These are phyloP conservation scores for Pteropus rufus DNA, from an alignment of 2,797 vertebrate species.

Conservation along the genomic window DNA sequence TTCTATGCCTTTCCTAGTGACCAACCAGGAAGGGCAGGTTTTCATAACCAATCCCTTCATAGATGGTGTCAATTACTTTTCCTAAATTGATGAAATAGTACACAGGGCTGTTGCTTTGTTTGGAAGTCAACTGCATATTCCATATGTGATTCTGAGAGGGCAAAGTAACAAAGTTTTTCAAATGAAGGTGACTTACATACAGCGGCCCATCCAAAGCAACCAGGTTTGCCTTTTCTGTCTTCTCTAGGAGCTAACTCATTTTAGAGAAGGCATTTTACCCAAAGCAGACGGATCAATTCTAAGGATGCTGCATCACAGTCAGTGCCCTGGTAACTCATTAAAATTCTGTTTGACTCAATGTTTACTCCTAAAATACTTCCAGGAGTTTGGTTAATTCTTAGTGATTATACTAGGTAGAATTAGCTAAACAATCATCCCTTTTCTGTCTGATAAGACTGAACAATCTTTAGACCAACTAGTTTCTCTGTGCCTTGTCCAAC, in stretches of 20 bases:
- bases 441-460: background rate
- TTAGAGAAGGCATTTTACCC: background rate
- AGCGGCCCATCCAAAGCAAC: background rate
- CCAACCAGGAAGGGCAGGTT: background rate
- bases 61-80: background rate
- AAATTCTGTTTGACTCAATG: background rate
- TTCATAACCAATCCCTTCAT: background rate
- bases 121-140: background rate
- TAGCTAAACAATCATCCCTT: background rate
- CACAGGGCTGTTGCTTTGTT: background rate
- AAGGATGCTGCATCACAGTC: background rate
- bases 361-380: constrained; percentile 32
- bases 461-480: background rate
- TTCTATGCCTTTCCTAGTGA: background rate
- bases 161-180: constrained; percentile 19
- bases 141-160: background rate
- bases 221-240: background rate
- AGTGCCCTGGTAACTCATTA: background rate
- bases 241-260: background rate
- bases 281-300: background rate
- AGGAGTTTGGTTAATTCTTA: constrained; percentile 34
- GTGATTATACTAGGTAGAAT: background rate
- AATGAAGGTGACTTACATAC: background rate
- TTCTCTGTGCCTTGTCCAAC: background rate
- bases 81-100: background rate